Evolutionary conservation across 2,113 vertebrate genomes (phyloP).

Genomic region (Sorex fumeus): DNA sequence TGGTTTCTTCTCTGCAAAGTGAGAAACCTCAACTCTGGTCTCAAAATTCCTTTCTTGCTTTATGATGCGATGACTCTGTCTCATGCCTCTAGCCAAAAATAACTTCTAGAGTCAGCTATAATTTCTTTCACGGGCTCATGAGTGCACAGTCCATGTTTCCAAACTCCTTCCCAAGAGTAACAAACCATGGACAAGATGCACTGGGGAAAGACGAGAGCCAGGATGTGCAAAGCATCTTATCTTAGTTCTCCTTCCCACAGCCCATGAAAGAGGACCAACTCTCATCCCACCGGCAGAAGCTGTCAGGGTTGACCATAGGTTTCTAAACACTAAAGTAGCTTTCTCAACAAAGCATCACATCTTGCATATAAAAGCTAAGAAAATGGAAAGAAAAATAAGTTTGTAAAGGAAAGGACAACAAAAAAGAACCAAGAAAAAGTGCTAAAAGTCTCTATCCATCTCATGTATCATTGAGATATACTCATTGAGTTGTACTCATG

Average conservation of each 20-base stretch:
- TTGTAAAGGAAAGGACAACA: not conserved
- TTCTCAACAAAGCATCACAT: not conserved
- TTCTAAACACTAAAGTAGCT: not conserved
- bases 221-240: not conserved
- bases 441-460: not conserved
- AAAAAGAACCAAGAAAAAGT: not conserved
- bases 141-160: constrained; percentile 37
- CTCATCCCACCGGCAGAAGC: not conserved
- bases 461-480: no score
- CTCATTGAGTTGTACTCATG: no score
- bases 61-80: not conserved
- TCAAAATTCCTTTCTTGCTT: constrained; percentile 37
- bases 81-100: not conserved
- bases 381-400: not conserved
- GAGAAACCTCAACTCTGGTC: constrained; percentile 2
- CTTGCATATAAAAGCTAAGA: not conserved
- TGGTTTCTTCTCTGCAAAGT: not conserved
- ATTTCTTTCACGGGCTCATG: not conserved
- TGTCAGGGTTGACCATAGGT: not conserved
- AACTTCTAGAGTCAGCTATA: constrained; percentile 45
- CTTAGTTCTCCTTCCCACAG: not conserved
- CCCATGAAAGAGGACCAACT: not conserved
- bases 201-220: not conserved
- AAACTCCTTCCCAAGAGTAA: constrained; percentile 59
- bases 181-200: not conserved